phyloP scores from a whole-genome alignment of 1,140 invertebrate genomes.

The Drosophila nasuta region DNA sequence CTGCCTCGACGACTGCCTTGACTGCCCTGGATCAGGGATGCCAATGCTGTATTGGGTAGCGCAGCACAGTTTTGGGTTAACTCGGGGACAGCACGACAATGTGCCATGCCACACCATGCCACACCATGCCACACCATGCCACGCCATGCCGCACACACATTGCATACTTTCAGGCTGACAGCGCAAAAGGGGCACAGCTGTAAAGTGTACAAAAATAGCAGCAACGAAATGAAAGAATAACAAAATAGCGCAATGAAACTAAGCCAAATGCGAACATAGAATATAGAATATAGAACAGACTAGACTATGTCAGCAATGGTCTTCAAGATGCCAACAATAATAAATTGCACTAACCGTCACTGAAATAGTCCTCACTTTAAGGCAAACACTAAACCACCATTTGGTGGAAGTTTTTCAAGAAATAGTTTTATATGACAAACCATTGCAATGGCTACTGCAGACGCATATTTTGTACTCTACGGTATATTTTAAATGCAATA shows the following conservation, averaged over 20 bases:
- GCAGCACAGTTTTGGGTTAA: constrained; percentile 4
- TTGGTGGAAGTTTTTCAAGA: too few species aligned
- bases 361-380: too few species aligned
- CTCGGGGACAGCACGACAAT: constrained; percentile 26
- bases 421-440: too few species aligned
- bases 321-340: not conserved
- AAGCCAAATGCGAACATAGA: not conserved
- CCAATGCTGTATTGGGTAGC: not conserved
- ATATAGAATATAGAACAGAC: not conserved
- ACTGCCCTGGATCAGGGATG: constrained; percentile 14
- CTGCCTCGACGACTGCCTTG: too few species aligned
- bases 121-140: too few species aligned
- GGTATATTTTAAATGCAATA: too few species aligned
- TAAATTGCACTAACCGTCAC: too few species aligned
- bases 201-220: constrained; percentile 6
- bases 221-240: constrained; percentile 13
- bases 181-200: not conserved
- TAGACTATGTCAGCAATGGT: not conserved
- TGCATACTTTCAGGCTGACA: constrained; percentile 31
- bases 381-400: too few species aligned
- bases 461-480: too few species aligned
- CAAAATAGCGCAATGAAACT: constrained; percentile 4
- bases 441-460: too few species aligned
- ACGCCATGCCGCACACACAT: not conserved
- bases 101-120: not conserved